Base-by-base conservation (phyloP, 1,140 invertebrate genomes). In the Cylas formicarius region DNA sequence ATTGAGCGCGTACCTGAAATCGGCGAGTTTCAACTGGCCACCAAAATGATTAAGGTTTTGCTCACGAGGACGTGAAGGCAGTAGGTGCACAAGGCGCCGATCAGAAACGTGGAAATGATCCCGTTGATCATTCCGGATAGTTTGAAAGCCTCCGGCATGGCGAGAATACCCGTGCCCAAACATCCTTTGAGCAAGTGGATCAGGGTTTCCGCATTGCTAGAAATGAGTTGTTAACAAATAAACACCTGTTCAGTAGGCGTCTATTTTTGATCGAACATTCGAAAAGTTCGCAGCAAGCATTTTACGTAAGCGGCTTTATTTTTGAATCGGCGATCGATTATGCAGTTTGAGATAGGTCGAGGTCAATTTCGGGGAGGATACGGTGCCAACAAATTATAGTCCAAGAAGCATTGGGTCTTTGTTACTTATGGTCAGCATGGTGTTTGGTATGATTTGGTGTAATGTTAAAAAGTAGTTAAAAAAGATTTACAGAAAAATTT, bases 101-200 rank as follows among this genome's bases (percentile, higher is more conserved):
- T 77, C 2, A 81, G 47, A 7, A 78, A 53, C 0, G 78, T 75
- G 3, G 73, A 74, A 1, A 79, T 59, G 4, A 72, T 56, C 6
- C 78, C 78, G 46, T 78, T 76, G 33, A 74, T 62, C 48, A 82
- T 70, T n/a, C 84, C 84, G 4, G 81, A 70, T 56, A 83, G 74
- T 39, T 74, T 73, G 50, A 86, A 78, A 11, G 82, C 82, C 54
- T 76, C 70, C 19, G 83, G 82, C 77, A 86, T 83, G 5, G 83
- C 84, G 43, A 86, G 62, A 42, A 86, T 81, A 4, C 83, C 83
- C 1, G 82, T 84, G 10, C 83, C 83, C 37, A 86, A 69, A 53
- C 81, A 82, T 29, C 76, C 77, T 62, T 82, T 82, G 21, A 82
- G 56, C 16, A 83, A 58, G 60, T 81, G 78, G 23, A 81, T 71